A percentile compares a stretch with the other conserved stretches of the same genome.
Conservation (phyloP, 2,888 invertebrate species). For the Drosophila melanosoma region DNA sequence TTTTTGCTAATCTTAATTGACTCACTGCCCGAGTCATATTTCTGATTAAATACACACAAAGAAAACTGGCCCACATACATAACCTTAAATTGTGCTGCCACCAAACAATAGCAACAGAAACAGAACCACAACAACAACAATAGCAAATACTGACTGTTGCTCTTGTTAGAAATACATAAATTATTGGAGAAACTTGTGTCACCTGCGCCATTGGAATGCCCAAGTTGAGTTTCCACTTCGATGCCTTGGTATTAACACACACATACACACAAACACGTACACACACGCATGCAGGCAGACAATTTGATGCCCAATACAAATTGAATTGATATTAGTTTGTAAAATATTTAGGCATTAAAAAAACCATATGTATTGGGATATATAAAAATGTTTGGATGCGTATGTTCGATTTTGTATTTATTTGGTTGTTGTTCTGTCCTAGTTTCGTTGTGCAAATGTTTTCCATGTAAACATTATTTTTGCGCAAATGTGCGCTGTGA, state of each 20-base stretch:
- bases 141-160: conserved; percentile 47
- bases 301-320: conserved; percentile 66
- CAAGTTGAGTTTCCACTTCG: conserved; percentile 43
- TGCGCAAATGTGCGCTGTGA: conserved; percentile 16
- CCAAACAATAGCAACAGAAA: background rate
- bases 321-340: conserved; percentile 77
- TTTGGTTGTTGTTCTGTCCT: conserved; percentile 17
- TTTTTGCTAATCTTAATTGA: background rate
- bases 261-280: background rate
- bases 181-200: conserved; percentile 58
- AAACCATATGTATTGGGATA: conserved; percentile 44
- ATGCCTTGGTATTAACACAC: conserved; percentile 41
- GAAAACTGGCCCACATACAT: conserved; percentile 1
- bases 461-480: conserved; percentile 1
- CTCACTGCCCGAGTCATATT: background rate
- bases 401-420: conserved; percentile 13
- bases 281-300: conserved; percentile 10
- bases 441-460: conserved; percentile 23
- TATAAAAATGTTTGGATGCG: conserved; percentile 4
- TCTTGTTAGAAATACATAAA: conserved; percentile 69
- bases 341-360: conserved; percentile 70
- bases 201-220: conserved; percentile 55
- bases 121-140: conserved; percentile 17
- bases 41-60: background rate
- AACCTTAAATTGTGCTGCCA: conserved; percentile 39